Evolutionary conservation across 2,888 invertebrate species (phyloP).

Genomic region (Phyto melanocephala): DNA sequence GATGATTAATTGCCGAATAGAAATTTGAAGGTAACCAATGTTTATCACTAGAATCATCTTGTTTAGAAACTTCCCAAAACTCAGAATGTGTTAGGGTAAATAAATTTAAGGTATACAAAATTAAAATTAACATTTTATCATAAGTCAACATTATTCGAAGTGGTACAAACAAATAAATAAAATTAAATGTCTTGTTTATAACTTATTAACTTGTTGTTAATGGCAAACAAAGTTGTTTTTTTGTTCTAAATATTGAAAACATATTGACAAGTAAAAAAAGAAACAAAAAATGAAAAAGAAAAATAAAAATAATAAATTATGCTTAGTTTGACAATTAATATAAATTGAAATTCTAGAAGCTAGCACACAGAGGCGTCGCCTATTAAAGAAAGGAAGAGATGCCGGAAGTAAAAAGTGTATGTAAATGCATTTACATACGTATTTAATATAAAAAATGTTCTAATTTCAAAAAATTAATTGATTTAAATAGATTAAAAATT

Average conservation of each 20-base stretch:
- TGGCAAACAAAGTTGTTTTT: background rate
- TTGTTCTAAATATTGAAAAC: conserved; percentile 13
- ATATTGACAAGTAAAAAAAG: background rate
- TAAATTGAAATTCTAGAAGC: background rate
- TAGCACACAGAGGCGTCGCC: background rate
- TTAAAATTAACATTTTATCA: background rate
- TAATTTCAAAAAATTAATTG: too few relatives aligned
- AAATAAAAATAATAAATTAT: background rate
- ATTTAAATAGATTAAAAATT: too few relatives aligned
- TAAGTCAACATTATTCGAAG: background rate
- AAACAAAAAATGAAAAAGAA: background rate
- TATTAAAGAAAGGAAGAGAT: too few relatives aligned
- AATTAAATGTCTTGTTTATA: background rate
- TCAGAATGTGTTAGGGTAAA: background rate
- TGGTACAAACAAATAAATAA: background rate
- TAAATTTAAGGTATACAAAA: background rate
- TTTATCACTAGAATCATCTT: conserved; percentile 14
- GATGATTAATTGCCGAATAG: conserved; percentile 57
- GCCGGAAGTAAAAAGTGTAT: background rate
- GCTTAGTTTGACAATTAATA: conserved; percentile 11
- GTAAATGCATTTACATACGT: too few relatives aligned
- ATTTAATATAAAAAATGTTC: too few relatives aligned
- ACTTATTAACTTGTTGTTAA: background rate
- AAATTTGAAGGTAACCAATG: conserved; percentile 58
- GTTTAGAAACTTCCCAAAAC: conserved; percentile 32